A percentile compares a stretch with the other conserved stretches of the same genome.
These are phyloP conservation scores for Peromyscus maniculatus DNA, from an alignment of 2,113 vertebrate species.

Conservation along the genomic window DNA sequence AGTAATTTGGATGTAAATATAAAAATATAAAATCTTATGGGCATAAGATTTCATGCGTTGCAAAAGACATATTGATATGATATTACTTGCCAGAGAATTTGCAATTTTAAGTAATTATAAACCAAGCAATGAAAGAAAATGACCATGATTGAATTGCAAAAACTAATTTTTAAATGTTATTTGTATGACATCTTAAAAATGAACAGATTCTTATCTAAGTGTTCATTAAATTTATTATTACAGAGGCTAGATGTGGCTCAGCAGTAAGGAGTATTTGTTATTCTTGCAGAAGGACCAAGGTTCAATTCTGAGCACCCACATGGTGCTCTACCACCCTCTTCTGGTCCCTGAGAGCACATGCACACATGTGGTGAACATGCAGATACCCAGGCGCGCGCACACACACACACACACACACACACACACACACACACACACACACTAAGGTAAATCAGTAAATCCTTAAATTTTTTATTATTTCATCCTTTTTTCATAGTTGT, in stretches of 20 bases:
- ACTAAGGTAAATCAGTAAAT: not conserved
- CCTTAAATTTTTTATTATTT: not conserved
- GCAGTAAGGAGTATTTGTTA: not conserved
- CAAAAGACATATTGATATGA: not conserved
- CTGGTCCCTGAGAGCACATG: not conserved
- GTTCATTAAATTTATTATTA: slow-evolving; percentile 2
- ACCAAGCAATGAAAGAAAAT: not conserved
- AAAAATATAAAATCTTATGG: not conserved
- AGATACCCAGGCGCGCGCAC: not conserved
- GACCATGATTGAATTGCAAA: not conserved
- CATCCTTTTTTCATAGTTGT: not conserved
- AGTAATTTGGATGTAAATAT: slow-evolving; percentile 67
- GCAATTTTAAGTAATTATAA: slow-evolving; percentile 28
- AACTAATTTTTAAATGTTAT: slow-evolving; percentile 38
- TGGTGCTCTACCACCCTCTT: not conserved
- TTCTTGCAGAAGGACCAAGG: not conserved
- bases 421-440: not conserved
- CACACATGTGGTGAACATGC: not conserved
- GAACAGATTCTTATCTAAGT: not conserved
- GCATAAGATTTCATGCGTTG: not conserved
- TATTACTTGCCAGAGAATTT: not conserved
- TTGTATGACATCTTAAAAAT: not conserved
- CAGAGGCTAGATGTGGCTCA: not conserved
- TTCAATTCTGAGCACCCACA: not conserved
- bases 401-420: not conserved